A percentile compares a stretch with the other conserved stretches of the same genome.
Evolutionary conservation across 1,140 invertebrate species (phyloP).

Genomic region (Lasioglossum albipes): DNA sequence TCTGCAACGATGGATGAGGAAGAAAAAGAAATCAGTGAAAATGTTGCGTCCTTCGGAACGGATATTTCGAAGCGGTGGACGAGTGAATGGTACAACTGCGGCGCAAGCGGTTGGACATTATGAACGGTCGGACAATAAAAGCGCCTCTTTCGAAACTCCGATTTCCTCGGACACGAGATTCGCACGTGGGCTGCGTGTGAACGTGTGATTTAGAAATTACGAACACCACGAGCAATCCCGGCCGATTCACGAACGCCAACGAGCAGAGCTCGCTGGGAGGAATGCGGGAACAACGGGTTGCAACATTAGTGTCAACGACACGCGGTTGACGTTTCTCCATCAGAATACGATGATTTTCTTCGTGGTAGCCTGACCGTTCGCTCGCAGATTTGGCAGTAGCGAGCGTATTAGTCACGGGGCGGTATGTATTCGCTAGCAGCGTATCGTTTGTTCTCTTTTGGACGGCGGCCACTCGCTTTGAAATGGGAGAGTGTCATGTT

Average conservation of each 20-base stretch:
- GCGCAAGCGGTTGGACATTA: too few relatives aligned
- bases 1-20: too few relatives aligned
- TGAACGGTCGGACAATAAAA: too few relatives aligned
- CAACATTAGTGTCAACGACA: slow-evolving; percentile 49
- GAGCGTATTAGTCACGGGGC: slow-evolving; percentile 42
- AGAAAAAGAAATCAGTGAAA: too few relatives aligned
- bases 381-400: slow-evolving; percentile 42
- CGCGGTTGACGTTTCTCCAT: slow-evolving; percentile 15
- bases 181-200: not conserved
- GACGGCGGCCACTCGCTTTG: slow-evolving; percentile 1
- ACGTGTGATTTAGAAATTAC: not conserved
- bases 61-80: too few relatives aligned
- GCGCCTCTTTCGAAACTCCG: not conserved
- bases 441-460: slow-evolving; percentile 2
- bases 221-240: too few relatives aligned
- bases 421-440: slow-evolving; percentile 20
- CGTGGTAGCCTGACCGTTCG: not conserved
- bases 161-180: not conserved
- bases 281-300: not conserved
- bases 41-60: too few relatives aligned
- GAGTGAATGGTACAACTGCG: too few relatives aligned
- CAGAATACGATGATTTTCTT: slow-evolving; percentile 28
- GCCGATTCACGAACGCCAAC: not conserved
- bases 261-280: not conserved
- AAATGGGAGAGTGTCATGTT: slow-evolving; percentile 9